phyloP scores from a whole-genome alignment of 1,140 invertebrate genomes.

The Leptestheria dahalacensis region DNA sequence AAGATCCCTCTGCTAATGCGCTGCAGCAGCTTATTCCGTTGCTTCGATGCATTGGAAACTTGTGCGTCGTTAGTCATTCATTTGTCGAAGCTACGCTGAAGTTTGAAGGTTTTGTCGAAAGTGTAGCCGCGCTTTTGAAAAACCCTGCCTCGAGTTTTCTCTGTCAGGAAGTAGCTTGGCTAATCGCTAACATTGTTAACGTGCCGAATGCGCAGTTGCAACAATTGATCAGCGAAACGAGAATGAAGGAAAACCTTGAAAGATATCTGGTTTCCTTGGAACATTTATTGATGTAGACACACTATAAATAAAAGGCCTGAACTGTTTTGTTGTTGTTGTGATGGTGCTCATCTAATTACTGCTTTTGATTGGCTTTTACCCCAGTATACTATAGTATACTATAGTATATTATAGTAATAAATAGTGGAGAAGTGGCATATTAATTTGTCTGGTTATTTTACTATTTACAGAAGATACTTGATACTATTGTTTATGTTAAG shows the following conservation, averaged over 20 bases:
- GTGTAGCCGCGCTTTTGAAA: not conserved
- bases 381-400: too few relatives aligned
- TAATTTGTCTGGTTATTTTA: too few relatives aligned
- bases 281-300: not conserved
- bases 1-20: not conserved
- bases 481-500: too few relatives aligned
- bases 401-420: too few relatives aligned
- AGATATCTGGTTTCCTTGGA: not conserved
- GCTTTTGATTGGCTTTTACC: too few relatives aligned
- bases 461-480: too few relatives aligned
- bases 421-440: too few relatives aligned
- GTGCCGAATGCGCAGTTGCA: not conserved
- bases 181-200: conserved; percentile 13
- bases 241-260: not conserved
- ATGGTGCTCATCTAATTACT: too few relatives aligned
- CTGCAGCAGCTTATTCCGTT: not conserved
- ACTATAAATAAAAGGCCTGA: not conserved
- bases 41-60: conserved; percentile 8
- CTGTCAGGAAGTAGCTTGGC: conserved; percentile 3
- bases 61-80: not conserved
- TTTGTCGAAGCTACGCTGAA: not conserved
- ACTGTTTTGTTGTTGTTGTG: too few relatives aligned
- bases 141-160: not conserved
- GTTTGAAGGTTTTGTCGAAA: not conserved
- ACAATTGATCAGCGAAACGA: not conserved